A percentile compares a stretch with the other conserved stretches of the same genome.
Conservation (phyloP, 2,888 invertebrate genomes). For the Harmothoe impar region DNA sequence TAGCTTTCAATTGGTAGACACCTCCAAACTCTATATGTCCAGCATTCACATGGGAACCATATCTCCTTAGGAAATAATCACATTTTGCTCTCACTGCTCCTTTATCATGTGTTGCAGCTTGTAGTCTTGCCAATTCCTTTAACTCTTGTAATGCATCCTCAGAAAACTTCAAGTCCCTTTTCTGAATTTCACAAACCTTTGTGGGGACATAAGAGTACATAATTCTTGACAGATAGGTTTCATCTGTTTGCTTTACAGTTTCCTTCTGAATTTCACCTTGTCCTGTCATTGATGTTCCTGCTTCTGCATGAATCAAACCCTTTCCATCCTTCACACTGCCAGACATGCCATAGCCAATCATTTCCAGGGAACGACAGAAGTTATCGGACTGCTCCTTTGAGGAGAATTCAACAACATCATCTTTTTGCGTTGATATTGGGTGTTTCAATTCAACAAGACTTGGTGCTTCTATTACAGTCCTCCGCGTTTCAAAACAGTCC, state of each 20-base stretch:
- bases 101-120: no score
- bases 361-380: neutral
- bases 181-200: neutral
- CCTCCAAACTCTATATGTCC: neutral
- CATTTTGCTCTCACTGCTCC: neutral
- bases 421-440: neutral
- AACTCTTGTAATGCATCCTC: neutral
- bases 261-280: neutral
- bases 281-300: neutral
- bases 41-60: conserved; percentile 34
- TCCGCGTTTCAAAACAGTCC: no score
- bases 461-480: neutral
- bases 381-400: neutral
- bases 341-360: neutral
- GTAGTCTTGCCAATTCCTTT: neutral
- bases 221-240: neutral
- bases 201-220: neutral
- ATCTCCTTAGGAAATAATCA: neutral
- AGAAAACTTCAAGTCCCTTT: neutral
- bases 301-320: neutral
- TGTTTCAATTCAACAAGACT: neutral
- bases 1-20: neutral
- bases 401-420: neutral
- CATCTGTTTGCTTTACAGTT: neutral
- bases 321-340: neutral